Evolutionary conservation across 1,140 invertebrate genomes (phyloP), one percentile per base, ranked within the genome.

Genomic region (Pachypeltis micranthus): DNA sequence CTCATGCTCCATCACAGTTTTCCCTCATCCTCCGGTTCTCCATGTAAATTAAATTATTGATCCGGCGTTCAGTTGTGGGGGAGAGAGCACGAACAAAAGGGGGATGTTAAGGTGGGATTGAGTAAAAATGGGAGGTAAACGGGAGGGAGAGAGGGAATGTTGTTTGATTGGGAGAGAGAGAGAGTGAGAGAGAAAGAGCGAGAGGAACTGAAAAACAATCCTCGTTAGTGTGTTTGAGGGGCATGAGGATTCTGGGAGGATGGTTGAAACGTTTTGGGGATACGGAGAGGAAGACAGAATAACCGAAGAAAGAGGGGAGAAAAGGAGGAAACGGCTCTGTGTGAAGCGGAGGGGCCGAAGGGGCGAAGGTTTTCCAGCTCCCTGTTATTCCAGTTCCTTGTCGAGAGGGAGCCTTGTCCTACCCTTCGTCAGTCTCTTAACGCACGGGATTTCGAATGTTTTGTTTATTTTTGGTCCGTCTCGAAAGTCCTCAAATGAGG

Each of bases 21-120:
- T 21, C 10, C 47, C 47, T 21, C 47, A 3, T 21, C 19, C 47
- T 4, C 19, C 47, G 12, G 23, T 21, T 21, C 4, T 31, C 29
- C 57, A 59, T 59, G 57, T 59, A 59, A 59, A 59, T 59, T 59
- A 59, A 59, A 59, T 59, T 59, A 59, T 59, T 59, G 57, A 59
- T 59, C 57, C 47, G 21, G 47, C 19, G n/a, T n/a, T n/a, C n/a
- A 7, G 4, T 4, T 10, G 47, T 3, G 19, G 47, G 47, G 47
- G 47, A 51, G 23, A 21, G 47, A 21, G 19, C n/a, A n/a, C n/a
- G n/a, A n/a, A n/a, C n/a, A n/a, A 21, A 7, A 21, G 28, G 57
- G 29, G 29, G 26, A 25, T 16, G 26, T 28, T 59, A 19, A 57
- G 55, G 55, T 57, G 57, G 57, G 57, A 59, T 59, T 31, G 57